Conservation (phyloP, 2,797 vertebrate species). For the Orestias chungarensis region DNA sequence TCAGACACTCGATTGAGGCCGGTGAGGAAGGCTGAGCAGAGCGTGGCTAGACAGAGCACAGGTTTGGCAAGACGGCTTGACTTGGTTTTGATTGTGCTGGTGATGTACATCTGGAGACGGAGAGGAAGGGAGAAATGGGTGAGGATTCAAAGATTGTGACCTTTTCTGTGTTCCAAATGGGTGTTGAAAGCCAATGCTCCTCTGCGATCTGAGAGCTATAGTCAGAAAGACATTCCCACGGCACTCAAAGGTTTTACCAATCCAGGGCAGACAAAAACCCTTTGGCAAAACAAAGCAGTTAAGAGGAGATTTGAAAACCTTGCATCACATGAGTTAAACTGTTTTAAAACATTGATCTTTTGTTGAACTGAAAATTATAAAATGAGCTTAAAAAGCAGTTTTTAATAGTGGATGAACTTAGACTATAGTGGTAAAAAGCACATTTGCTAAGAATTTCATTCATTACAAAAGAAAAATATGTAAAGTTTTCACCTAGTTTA, state of each 20-base stretch:
- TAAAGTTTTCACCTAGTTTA: neutral
- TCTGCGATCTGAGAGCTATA: constrained; percentile 1
- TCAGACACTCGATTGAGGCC: constrained; percentile 97
- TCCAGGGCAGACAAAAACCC: constrained; percentile 27
- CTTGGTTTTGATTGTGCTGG: constrained; percentile 98
- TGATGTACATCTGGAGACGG: constrained; percentile 94
- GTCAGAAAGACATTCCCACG: constrained; percentile 15
- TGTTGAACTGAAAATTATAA: constrained; percentile 38
- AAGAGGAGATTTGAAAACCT: constrained; percentile 39
- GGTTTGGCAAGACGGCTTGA: constrained; percentile 97
- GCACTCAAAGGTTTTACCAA: constrained; percentile 18
- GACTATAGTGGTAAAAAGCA: neutral
- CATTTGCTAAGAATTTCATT: neutral
- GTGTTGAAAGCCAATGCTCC: neutral
- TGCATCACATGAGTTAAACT: constrained; percentile 38
- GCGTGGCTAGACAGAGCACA: constrained; percentile 91
- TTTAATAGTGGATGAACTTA: neutral
- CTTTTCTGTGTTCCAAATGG: neutral
- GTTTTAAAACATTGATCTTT: constrained; percentile 23
- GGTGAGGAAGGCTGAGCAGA: constrained; percentile 93
- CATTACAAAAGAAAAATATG: neutral
- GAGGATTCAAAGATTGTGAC: neutral
- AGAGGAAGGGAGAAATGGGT: neutral
- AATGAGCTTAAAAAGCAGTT: constrained; percentile 10
- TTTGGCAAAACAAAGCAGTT: constrained; percentile 5